phyloP scores from a whole-genome alignment of 53 echinoderm and acorn worm species.

The Echinometra lucunter region DNA sequence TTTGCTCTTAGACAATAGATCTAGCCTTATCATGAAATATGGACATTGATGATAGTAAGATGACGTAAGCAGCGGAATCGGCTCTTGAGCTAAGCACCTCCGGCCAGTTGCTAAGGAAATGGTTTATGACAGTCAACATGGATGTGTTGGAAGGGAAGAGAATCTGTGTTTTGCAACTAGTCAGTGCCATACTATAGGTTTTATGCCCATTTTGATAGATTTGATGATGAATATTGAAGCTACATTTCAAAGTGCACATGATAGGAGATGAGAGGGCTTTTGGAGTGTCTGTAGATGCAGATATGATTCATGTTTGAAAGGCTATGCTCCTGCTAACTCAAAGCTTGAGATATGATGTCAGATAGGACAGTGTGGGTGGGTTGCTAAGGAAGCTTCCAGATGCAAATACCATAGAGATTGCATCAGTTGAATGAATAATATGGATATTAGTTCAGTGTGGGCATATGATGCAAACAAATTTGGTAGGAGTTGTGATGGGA shows the following conservation, averaged over 20 bases:
- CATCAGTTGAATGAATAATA: slow-evolving; percentile 37
- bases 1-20: slow-evolving; percentile 26
- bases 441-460: not conserved
- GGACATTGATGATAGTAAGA: not conserved
- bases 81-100: not conserved
- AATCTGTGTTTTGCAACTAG: not conserved
- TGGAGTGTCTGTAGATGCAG: not conserved
- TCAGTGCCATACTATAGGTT: not conserved
- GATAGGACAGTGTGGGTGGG: slow-evolving; percentile 15
- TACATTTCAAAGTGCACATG: not conserved
- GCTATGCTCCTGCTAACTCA: not conserved
- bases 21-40: not conserved
- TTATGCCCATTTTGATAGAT: not conserved
- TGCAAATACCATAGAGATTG: slow-evolving; percentile 38
- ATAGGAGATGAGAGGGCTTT: not conserved
- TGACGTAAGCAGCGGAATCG: slow-evolving; percentile 22
- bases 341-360: not conserved
- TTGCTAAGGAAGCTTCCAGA: slow-evolving; percentile 41
- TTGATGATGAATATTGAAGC: not conserved
- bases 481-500: not conserved
- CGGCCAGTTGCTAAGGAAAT: slow-evolving; percentile 20
- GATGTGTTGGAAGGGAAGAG: not conserved
- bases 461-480: not conserved
- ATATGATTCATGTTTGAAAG: not conserved
- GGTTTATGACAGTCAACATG: not conserved